phyloP scores from a whole-genome alignment of 2,797 vertebrate species.

The Falco rusticolus region DNA sequence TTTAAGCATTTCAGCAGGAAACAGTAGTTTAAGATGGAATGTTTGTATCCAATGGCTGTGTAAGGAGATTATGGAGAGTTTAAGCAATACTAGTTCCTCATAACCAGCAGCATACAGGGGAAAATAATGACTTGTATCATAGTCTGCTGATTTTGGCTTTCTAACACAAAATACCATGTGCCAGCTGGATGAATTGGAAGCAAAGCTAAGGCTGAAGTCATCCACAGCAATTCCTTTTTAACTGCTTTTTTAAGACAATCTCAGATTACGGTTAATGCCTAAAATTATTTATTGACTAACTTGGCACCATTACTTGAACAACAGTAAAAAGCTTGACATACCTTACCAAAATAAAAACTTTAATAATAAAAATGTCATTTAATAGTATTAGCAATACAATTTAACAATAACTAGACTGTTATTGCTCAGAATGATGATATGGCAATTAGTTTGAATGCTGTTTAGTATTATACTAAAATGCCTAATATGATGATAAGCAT shows the following conservation, averaged over 20 bases:
- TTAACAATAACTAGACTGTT: neutral
- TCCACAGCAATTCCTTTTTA: neutral
- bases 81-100: neutral
- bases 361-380: neutral
- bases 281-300: neutral
- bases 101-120: neutral
- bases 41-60: neutral
- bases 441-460: neutral
- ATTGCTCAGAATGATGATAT: neutral
- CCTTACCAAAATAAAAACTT: neutral
- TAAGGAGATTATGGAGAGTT: neutral
- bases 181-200: neutral
- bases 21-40: neutral
- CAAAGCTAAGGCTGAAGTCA: neutral
- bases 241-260: neutral
- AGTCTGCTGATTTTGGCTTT: neutral
- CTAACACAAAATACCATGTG: neutral
- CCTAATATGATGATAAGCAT: neutral
- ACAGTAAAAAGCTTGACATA: neutral
- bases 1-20: constrained; percentile 56
- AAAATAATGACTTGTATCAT: neutral
- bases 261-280: neutral
- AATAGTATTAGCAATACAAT: neutral
- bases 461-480: neutral
- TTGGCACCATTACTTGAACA: neutral